A percentile compares a stretch with the other conserved stretches of the same genome.
Conservation (phyloP, 2,888 invertebrate genomes). For the Marasmarcha lunaedactyla region DNA sequence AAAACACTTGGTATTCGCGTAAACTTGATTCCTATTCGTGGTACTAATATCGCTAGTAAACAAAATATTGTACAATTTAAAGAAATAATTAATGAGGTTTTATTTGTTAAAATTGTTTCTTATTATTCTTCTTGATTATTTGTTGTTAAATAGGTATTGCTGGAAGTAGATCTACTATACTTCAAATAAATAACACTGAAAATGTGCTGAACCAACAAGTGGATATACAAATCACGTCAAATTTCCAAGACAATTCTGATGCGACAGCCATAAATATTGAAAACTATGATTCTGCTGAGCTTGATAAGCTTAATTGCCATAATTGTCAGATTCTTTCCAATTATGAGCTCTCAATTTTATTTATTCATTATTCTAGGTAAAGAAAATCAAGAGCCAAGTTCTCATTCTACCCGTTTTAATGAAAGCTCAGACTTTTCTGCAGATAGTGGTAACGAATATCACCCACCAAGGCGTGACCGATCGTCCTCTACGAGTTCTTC, state of each 20-base stretch:
- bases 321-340: background rate
- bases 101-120: constrained; percentile 3
- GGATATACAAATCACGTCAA: no score
- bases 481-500: constrained; percentile 9
- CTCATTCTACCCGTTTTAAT: constrained; percentile 4
- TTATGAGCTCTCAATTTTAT: constrained; percentile 5
- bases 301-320: no score
- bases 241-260: constrained; percentile 3
- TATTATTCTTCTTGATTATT: background rate
- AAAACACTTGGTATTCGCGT: constrained; percentile 6
- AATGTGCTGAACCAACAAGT: constrained; percentile 6
- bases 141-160: constrained; percentile 5
- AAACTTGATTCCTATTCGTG: constrained; percentile 7
- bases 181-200: constrained; percentile 7
- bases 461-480: constrained; percentile 7
- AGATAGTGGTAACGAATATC: constrained; percentile 8
- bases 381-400: constrained; percentile 7
- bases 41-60: constrained; percentile 6
- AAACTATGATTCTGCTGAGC: no score
- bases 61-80: constrained; percentile 7
- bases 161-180: constrained; percentile 5
- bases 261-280: no score
- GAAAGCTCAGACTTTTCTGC: constrained; percentile 1
- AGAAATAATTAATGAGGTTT: constrained; percentile 8
- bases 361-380: constrained; percentile 4